Evolutionary conservation across 2,888 invertebrate species (phyloP), one percentile per base, ranked within the genome.

Genomic region (Caenorhabditis macrosperma): DNA sequence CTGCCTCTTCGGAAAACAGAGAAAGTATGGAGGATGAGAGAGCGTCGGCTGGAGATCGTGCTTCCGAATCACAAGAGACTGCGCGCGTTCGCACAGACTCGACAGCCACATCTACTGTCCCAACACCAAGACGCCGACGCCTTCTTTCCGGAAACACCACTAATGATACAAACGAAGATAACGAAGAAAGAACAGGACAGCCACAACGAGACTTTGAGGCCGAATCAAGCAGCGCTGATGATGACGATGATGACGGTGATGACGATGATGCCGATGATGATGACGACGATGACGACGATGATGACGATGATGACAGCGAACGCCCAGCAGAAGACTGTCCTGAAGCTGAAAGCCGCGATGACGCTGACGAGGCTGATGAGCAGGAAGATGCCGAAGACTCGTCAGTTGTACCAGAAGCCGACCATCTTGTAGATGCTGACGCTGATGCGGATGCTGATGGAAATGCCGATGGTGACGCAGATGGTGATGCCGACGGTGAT

Each of bases 291-390:
- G 60, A 78, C 0, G 78, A 66, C 24, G 72, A 75, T 10, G 81
- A 72, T 12, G 81, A 78, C 12, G 81, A 74, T 9, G 81, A 78
- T 10, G 83, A 83, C n/a, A 81, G 67, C 28, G 83, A 82, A 22
- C 61, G 80, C 33, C 76, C 67, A 38, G 81, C 61, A 10, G 77
- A 77, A 15, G 77, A 77, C 1, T 41, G 50, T 12, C 69, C 33
- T 17, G 66, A 79, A 30, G 79, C 54, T n/a, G 78, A 76, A 3
- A 67, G 61, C 15, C 20, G 64, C 38, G 75, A 69, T 10, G 68
- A 52, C 2, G 67, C n/a, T 5, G 67, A 60, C 2, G 72, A 63
- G 0, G 69, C 44, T 9, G 55, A 64, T 24, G 74, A 79, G 6
- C 28, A 44, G 30, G 71, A 71, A 15, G 38, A 57, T 33, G 72